These are phyloP conservation scores for Cosmorhoe ocellata DNA, from an alignment of 2,888 invertebrate genomes.

Conservation along the genomic window DNA sequence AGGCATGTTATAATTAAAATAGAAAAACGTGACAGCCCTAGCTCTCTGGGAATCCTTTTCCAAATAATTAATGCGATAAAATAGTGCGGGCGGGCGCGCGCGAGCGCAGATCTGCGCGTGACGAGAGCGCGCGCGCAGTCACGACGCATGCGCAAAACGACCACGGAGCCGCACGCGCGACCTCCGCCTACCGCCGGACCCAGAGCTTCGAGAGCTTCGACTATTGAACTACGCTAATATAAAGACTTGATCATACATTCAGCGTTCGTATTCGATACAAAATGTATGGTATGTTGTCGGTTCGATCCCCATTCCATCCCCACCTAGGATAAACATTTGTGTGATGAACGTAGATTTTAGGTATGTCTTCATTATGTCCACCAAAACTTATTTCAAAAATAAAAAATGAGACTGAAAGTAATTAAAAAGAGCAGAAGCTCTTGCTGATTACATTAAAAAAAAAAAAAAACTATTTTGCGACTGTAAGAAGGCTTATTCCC, in stretches of 20 bases:
- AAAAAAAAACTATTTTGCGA: too few relatives aligned
- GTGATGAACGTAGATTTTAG: too few relatives aligned
- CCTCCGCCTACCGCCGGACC: conserved; percentile 39
- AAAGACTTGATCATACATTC: conserved; percentile 11
- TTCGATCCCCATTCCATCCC: too few relatives aligned
- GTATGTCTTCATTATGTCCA: too few relatives aligned
- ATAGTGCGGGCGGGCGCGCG: conserved; percentile 68
- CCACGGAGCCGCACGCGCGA: conserved; percentile 71
- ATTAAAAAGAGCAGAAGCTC: too few relatives aligned
- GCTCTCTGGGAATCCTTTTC: conserved; percentile 71
- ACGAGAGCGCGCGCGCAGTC: conserved; percentile 77
- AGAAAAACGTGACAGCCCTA: conserved; percentile 25
- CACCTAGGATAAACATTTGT: too few relatives aligned
- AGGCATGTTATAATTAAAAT: too few relatives aligned
- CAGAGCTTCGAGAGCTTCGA: conserved; percentile 4
- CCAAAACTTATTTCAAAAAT: too few relatives aligned
- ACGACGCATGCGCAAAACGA: conserved; percentile 75
- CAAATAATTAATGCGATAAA: conserved; percentile 83
- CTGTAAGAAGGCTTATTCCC: too few relatives aligned
- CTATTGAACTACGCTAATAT: conserved; percentile 17
- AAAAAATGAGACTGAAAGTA: too few relatives aligned
- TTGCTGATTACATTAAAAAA: too few relatives aligned
- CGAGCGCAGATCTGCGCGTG: conserved; percentile 68
- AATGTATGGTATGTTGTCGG: neutral
- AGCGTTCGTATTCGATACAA: neutral